These are phyloP conservation scores for Ailurus styani DNA, from an alignment of 2,113 vertebrate genomes.

Conservation along the genomic window DNA sequence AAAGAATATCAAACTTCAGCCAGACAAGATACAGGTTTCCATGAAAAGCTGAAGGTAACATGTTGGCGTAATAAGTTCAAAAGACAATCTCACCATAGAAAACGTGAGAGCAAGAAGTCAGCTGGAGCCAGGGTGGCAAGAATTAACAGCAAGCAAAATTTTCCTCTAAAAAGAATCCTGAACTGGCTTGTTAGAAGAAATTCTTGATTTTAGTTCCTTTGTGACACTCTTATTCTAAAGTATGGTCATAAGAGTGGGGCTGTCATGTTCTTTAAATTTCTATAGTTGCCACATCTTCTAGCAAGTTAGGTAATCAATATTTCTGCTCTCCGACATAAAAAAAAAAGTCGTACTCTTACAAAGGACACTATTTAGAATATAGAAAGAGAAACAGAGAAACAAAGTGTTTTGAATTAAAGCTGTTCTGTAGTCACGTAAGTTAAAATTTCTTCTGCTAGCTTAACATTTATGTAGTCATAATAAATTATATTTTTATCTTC, in stretches of 20 bases:
- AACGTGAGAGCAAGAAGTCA: background rate
- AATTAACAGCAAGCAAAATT: background rate
- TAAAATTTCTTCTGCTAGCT: background rate
- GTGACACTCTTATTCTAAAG: background rate
- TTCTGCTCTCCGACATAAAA: background rate
- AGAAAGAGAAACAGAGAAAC: background rate
- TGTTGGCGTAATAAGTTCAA: background rate
- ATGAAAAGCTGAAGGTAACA: background rate
- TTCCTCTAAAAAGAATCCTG: background rate
- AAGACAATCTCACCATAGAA: background rate
- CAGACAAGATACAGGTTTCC: background rate
- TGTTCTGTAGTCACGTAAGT: background rate
- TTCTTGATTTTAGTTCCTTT: background rate
- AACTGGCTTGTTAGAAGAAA: background rate
- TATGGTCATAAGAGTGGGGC: background rate
- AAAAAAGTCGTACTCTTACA: constrained; percentile 10
- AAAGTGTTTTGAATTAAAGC: background rate
- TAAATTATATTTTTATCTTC: background rate
- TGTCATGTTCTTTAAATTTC: constrained; percentile 12
- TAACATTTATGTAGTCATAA: constrained; percentile 13
- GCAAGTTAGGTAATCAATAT: background rate
- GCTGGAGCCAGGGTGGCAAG: background rate
- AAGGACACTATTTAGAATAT: background rate
- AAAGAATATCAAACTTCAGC: background rate
- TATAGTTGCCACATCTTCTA: background rate